Conservation (phyloP, 2,888 invertebrate species). For the Globia sparganii region DNA sequence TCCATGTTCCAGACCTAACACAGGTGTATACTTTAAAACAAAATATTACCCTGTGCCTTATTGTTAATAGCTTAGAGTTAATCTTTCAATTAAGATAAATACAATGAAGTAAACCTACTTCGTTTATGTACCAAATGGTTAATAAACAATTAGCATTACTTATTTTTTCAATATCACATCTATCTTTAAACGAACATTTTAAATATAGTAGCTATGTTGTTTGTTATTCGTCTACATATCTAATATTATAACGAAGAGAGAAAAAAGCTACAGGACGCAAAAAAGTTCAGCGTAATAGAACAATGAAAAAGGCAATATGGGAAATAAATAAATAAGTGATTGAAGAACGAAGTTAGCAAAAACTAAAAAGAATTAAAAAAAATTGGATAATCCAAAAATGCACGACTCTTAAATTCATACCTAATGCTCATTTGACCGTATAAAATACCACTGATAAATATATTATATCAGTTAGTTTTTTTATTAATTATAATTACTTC, state of each 20-base stretch:
- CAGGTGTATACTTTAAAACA: slow-evolving; percentile 82
- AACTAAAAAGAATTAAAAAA: neutral
- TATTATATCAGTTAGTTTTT: too few species aligned
- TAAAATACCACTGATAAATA: too few species aligned
- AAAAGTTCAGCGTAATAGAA: neutral
- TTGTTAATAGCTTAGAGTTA: slow-evolving; percentile 62
- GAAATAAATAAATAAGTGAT: neutral
- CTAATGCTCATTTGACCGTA: too few species aligned
- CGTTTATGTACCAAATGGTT: neutral
- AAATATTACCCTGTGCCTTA: slow-evolving; percentile 84
- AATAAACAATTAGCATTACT: neutral
- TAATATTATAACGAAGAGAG: neutral
- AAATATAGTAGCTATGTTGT: neutral
- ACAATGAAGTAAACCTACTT: slow-evolving; percentile 8
- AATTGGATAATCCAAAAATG: too few species aligned
- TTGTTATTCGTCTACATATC: neutral
- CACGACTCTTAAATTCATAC: too few species aligned
- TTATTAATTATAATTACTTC: too few species aligned
- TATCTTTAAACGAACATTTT: neutral
- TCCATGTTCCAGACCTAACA: slow-evolving; percentile 74
- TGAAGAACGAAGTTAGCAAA: neutral
- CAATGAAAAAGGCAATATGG: neutral
- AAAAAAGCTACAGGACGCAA: neutral
- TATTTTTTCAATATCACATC: neutral
- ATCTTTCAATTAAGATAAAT: slow-evolving; percentile 67